phyloP scores from a whole-genome alignment of 23 tunicate species.

The Styela plicata region DNA sequence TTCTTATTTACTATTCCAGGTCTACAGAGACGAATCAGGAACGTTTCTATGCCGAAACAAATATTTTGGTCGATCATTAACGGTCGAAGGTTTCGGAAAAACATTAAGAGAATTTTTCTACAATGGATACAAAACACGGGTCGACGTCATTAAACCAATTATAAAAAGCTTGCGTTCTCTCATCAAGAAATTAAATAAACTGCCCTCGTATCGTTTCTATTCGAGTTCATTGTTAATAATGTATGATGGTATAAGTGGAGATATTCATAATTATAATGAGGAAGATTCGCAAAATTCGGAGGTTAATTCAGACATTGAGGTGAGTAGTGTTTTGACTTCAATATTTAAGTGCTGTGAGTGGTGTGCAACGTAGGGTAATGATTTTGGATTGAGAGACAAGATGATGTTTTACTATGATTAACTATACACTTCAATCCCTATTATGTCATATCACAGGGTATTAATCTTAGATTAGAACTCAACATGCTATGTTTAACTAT shows the following conservation, averaged over 20 bases:
- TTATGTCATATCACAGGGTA: too few species aligned
- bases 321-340: too few species aligned
- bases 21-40: conserved; percentile 45
- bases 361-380: too few species aligned
- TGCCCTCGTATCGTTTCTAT: conserved; percentile 79
- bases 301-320: too few species aligned
- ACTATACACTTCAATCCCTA: too few species aligned
- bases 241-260: conserved; percentile 70
- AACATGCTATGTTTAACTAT: too few species aligned
- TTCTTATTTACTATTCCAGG: conserved; percentile 57
- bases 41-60: conserved; percentile 76
- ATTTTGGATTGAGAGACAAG: too few species aligned
- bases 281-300: too few species aligned
- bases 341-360: too few species aligned
- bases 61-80: conserved; percentile 74
- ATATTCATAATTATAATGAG: neutral
- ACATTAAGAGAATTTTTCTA: conserved; percentile 60
- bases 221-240: conserved; percentile 78
- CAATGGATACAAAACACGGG: conserved; percentile 48
- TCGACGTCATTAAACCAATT: conserved; percentile 61
- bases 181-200: conserved; percentile 45
- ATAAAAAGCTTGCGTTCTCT: conserved; percentile 46
- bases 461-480: too few species aligned
- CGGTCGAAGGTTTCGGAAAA: conserved; percentile 38
- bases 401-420: too few species aligned